Base-by-base conservation (phyloP, 2,113 vertebrate species). In the Gymnorhina tibicen region DNA sequence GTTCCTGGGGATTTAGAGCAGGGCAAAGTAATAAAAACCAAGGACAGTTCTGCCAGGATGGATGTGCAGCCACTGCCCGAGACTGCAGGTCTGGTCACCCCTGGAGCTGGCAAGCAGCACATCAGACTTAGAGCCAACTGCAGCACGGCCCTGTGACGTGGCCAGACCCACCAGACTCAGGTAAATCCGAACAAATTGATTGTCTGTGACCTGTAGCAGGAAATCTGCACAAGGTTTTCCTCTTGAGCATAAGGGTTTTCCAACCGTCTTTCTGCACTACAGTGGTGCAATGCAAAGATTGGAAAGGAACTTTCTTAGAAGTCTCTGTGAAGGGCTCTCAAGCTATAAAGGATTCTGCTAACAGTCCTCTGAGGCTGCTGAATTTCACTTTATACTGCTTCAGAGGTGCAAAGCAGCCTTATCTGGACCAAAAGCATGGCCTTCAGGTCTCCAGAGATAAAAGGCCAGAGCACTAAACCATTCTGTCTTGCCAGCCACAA, bases 391-490 rank as follows among this genome's bases (percentile, higher is more conserved):
- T 11, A 77, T 8, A 3, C 59, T 44, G 50, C 50, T 78, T 78
- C 85, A 83, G 87, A 80, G 82, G 90, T 35, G 75, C 75, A 87
- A 53, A 74, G 85, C 59, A 90, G 79, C 72, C 78, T 91, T 95
- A 93, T 93, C 88, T 81, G 76, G 33, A 52, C 76, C 60, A 88
- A 92, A 92, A 88, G 35, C 64, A 83, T 9, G 37, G 75, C 60
- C 79, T 85, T 83, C 91, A 77, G 82, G 75, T 67, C 87, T 75
- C 88, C 60, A 64, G 73, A 93, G 91, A 90, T 80, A 86, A 88
- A 95, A 92, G 88, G 60, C 47, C 68, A 46, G 32, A 95, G 83
- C 67, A 87, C 62, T 89, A 92, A 95, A 91, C 64, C 85, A 79
- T 76, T 90, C 47, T 77, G 69, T 85, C 87, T 82, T 74, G 59